These are phyloP conservation scores for Tanypteryx hageni DNA, from an alignment of 2,888 invertebrate genomes.

Conservation along the genomic window DNA sequence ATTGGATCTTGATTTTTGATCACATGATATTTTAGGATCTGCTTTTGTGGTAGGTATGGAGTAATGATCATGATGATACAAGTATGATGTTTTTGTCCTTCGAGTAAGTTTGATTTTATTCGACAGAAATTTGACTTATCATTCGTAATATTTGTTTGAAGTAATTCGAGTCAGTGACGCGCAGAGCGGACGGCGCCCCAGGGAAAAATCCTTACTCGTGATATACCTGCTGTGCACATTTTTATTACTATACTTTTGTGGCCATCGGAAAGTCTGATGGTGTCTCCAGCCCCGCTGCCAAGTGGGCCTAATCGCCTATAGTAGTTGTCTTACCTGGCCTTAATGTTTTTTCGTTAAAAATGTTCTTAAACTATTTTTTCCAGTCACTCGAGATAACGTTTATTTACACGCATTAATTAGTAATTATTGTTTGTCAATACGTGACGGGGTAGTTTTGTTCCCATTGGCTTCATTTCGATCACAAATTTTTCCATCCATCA, in stretches of 20 bases:
- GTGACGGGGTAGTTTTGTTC: too few species aligned
- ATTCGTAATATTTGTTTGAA: neutral
- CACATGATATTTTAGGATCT: conserved; percentile 33
- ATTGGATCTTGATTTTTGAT: conserved; percentile 39
- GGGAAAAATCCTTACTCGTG: neutral
- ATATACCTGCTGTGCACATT: neutral
- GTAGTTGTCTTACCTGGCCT: too few species aligned
- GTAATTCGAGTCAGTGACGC: neutral
- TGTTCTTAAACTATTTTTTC: too few species aligned
- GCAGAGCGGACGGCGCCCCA: neutral
- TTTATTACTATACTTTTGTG: neutral
- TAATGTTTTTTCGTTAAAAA: too few species aligned
- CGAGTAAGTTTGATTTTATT: neutral
- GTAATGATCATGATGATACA: conserved; percentile 1
- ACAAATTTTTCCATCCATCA: too few species aligned
- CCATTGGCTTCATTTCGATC: too few species aligned
- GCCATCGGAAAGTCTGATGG: neutral
- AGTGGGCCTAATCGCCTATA: neutral
- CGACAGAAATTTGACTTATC: neutral
- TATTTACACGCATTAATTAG: too few species aligned
- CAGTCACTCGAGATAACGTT: too few species aligned
- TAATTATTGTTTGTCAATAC: too few species aligned
- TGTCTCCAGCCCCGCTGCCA: neutral
- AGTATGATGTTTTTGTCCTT: neutral
- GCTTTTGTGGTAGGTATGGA: conserved; percentile 55